Evolutionary conservation across 2,888 invertebrate genomes (phyloP).

Genomic region (Calameuta pallipes): DNA sequence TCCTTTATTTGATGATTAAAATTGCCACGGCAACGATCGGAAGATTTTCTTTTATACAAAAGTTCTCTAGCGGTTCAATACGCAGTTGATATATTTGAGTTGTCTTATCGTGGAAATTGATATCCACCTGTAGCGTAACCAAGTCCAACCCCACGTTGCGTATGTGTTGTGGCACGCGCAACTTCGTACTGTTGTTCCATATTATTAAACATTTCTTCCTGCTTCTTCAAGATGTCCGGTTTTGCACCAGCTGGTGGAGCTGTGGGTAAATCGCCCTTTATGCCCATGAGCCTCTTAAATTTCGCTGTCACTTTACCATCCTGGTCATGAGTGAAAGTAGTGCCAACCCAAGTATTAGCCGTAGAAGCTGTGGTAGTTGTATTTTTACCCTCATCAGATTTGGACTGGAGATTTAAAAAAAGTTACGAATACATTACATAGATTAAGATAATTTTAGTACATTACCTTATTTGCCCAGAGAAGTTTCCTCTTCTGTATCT

Average conservation of each 20-base stretch:
- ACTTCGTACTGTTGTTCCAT: slow-evolving; percentile 98
- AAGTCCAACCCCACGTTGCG: slow-evolving; percentile 89
- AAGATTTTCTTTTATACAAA: neutral
- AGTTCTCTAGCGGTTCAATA: neutral
- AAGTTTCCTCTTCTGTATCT: slow-evolving; percentile 89
- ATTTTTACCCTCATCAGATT: slow-evolving; percentile 60
- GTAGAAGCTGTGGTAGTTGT: slow-evolving; percentile 55
- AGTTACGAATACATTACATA: neutral
- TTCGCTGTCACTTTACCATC: slow-evolving; percentile 94
- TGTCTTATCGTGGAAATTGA: slow-evolving; percentile 68
- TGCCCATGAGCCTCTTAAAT: slow-evolving; percentile 97
- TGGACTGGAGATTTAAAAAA: slow-evolving; percentile 39
- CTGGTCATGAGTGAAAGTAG: slow-evolving; percentile 89
- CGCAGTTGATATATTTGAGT: neutral
- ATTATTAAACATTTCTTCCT: slow-evolving; percentile 89
- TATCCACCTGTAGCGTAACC: slow-evolving; percentile 76
- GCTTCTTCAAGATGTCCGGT: slow-evolving; percentile 75
- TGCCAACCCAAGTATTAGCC: slow-evolving; percentile 80
- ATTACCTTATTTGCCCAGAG: slow-evolving; percentile 86
- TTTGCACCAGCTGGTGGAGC: slow-evolving; percentile 61
- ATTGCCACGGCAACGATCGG: neutral
- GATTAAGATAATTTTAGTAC: neutral
- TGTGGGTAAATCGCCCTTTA: slow-evolving; percentile 72
- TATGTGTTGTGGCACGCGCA: slow-evolving; percentile 94
- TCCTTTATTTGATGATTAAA: neutral